Evolutionary conservation across 2,113 vertebrate species (phyloP).

Genomic region (Proteles cristata): DNA sequence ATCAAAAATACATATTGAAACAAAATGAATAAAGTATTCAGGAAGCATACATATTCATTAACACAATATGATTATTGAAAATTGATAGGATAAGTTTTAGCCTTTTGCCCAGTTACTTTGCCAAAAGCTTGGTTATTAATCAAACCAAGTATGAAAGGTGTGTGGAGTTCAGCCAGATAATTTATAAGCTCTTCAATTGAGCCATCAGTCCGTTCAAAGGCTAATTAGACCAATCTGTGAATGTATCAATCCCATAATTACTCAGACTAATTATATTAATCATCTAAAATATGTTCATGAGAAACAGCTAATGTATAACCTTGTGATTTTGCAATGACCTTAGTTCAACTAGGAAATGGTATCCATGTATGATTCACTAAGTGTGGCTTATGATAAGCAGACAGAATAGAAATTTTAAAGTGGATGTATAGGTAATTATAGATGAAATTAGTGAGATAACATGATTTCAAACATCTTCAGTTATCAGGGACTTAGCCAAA

Average conservation of each 20-base stretch:
- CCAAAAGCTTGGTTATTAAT: conserved; percentile 60
- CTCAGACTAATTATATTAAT: conserved; percentile 77
- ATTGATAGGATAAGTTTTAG: conserved; percentile 41
- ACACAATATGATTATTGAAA: conserved; percentile 32
- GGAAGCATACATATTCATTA: not conserved
- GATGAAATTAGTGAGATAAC: not conserved
- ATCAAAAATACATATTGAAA: not conserved
- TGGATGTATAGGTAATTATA: not conserved
- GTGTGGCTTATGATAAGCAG: not conserved
- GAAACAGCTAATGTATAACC: conserved; percentile 62
- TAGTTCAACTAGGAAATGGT: not conserved
- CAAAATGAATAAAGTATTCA: not conserved
- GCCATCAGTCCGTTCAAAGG: conserved; percentile 71
- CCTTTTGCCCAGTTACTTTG: conserved; percentile 18
- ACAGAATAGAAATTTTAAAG: not conserved
- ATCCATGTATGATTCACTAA: not conserved
- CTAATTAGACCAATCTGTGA: conserved; percentile 79
- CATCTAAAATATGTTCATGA: conserved; percentile 70
- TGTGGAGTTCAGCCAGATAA: conserved; percentile 62
- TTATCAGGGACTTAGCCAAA: not conserved
- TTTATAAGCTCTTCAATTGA: conserved; percentile 71
- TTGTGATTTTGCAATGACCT: conserved; percentile 54
- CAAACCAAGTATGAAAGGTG: conserved; percentile 60
- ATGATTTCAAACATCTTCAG: not conserved
- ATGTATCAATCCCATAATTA: conserved; percentile 77